Evolutionary conservation across 2,888 invertebrate species (phyloP).

Genomic region (Eupeodes luniger): DNA sequence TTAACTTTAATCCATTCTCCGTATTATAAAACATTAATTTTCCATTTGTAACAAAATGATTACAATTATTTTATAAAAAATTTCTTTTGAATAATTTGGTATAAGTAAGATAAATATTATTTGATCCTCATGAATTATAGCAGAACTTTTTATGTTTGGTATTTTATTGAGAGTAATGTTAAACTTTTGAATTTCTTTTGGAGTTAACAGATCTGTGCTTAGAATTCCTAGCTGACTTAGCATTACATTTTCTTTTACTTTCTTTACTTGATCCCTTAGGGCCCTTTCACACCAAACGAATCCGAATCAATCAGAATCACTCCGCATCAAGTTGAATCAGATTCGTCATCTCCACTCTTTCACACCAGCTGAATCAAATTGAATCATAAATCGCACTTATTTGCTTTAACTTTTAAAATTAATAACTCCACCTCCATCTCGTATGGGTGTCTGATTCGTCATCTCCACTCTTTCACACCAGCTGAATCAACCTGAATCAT

Average conservation of each 20-base stretch:
- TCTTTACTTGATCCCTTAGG: not conserved
- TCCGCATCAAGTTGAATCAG: too few relatives aligned
- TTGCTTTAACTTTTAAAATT: too few relatives aligned
- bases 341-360: too few relatives aligned
- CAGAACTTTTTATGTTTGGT: constrained; percentile 50
- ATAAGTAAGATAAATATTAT: constrained; percentile 56
- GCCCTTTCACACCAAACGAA: too few relatives aligned
- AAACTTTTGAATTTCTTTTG: constrained; percentile 41
- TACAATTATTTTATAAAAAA: constrained; percentile 36
- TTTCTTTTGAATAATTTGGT: constrained; percentile 45
- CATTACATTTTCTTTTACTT: not conserved
- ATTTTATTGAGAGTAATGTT: constrained; percentile 45
- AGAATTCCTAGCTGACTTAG: constrained; percentile 12
- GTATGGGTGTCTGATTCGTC: too few relatives aligned
- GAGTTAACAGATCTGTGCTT: constrained; percentile 28
- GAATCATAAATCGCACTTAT: too few relatives aligned
- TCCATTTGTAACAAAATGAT: constrained; percentile 29
- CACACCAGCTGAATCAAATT: too few relatives aligned
- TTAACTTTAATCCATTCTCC: constrained; percentile 15
- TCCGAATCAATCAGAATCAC: too few relatives aligned
- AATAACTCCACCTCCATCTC: too few relatives aligned
- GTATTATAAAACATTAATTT: constrained; percentile 19
- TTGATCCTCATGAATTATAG: constrained; percentile 40
- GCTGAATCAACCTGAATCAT: too few relatives aligned
- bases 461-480: too few relatives aligned